phyloP scores from a whole-genome alignment of 2,113 vertebrate genomes.

The Myrmophylax atrothorax region DNA sequence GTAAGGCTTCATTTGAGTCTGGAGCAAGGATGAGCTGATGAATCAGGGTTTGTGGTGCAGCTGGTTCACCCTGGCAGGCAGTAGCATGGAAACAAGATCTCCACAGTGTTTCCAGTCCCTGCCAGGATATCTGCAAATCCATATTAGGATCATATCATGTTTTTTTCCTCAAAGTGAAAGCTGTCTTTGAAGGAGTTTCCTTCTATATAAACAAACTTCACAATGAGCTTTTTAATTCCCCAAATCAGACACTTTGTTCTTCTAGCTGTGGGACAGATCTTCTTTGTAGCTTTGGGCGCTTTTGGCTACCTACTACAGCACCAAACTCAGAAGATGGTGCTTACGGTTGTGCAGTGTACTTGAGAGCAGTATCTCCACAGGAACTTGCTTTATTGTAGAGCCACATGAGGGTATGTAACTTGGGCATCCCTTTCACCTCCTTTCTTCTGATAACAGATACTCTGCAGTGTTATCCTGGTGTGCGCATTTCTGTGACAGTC shows the following conservation, averaged over 20 bases:
- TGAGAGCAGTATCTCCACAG: not conserved
- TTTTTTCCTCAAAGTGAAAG: not conserved
- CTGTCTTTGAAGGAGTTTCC: not conserved
- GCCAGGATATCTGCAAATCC: not conserved
- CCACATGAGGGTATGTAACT: not conserved
- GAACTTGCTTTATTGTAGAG: not conserved
- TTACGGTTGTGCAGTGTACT: not conserved
- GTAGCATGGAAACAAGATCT: not conserved
- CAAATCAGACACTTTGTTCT: not conserved
- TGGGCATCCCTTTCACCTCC: not conserved
- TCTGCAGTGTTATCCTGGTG: not conserved
- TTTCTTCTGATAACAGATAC: not conserved
- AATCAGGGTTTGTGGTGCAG: fast-evolving
- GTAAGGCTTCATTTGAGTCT: not conserved
- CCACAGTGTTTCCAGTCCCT: not conserved
- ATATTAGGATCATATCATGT: not conserved
- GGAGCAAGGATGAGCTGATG: not conserved
- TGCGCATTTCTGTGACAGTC: not conserved
- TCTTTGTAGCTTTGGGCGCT: not conserved
- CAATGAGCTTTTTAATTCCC: not conserved
- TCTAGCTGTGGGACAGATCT: not conserved
- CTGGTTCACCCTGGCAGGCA: not conserved
- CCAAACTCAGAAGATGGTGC: not conserved
- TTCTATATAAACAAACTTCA: not conserved
- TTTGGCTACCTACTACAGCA: not conserved